Conservation (phyloP, 1,140 invertebrate species). For the Aphis craccivora region DNA sequence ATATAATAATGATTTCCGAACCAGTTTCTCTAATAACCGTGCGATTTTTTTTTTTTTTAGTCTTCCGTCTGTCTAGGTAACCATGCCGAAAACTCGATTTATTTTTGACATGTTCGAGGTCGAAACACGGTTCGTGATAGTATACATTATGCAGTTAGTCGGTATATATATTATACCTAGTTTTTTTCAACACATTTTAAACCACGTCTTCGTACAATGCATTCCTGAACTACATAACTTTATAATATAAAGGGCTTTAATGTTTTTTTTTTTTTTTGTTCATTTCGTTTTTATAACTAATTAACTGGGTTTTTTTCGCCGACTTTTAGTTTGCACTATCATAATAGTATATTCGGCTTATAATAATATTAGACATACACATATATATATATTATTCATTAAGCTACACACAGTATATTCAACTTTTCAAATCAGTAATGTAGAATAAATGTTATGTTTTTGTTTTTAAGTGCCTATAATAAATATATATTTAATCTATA, state of each 20-base stretch:
- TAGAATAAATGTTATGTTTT: background rate
- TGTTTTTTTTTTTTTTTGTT: background rate
- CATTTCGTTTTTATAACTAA: background rate
- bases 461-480: background rate
- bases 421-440: background rate
- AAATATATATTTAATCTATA: background rate
- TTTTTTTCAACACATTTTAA: background rate
- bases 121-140: background rate
- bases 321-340: background rate
- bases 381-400: background rate
- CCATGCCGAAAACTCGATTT: conserved; percentile 1
- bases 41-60: conserved; percentile 1
- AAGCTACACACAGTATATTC: background rate
- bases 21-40: background rate
- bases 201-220: background rate
- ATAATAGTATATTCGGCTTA: background rate
- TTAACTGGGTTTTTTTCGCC: background rate
- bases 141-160: background rate
- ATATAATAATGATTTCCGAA: background rate
- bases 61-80: background rate
- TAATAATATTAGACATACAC: too few relatives aligned
- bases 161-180: background rate
- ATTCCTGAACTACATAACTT: background rate
- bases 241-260: background rate
- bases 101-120: background rate